These are phyloP conservation scores for Lipophrys pholis DNA, from an alignment of 2,113 vertebrate genomes.

Conservation along the genomic window DNA sequence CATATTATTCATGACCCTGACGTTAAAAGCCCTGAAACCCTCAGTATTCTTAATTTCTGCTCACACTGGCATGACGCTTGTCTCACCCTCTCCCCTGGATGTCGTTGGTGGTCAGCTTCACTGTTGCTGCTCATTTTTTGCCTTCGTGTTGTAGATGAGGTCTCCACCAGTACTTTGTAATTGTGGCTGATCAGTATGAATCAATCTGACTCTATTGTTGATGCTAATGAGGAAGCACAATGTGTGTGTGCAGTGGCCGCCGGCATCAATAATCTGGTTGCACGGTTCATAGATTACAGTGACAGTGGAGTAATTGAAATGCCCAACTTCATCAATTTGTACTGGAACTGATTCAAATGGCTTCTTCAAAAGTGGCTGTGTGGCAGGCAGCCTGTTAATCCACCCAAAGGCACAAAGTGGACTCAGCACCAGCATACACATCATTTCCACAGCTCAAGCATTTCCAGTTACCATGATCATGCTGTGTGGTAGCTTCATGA, in stretches of 20 bases:
- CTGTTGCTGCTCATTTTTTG: conserved; percentile 1
- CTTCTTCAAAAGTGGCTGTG: background rate
- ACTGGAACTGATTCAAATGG: no score
- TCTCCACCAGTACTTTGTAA: background rate
- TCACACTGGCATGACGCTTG: conserved; percentile 39
- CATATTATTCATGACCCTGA: conserved; percentile 64
- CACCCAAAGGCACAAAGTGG: background rate
- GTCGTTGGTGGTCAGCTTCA: conserved; percentile 8
- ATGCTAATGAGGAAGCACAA: conserved; percentile 1
- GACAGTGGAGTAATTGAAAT: conserved; percentile 1
- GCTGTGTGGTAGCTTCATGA: background rate
- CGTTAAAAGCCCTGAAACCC: conserved; percentile 8
- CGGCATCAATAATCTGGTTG: conserved; percentile 1
- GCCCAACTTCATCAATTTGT: background rate
- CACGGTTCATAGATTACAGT: conserved; percentile 14
- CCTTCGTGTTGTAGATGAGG: background rate
- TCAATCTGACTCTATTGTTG: background rate
- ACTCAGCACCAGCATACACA: conserved; percentile 2
- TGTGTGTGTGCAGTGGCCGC: conserved; percentile 19
- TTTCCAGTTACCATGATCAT: conserved; percentile 11
- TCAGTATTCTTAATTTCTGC: conserved; percentile 13
- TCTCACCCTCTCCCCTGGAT: conserved; percentile 24
- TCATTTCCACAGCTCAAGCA: conserved; percentile 20
- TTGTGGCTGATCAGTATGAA: background rate
- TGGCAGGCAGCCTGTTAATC: background rate